A percentile compares a stretch with the other conserved stretches of the same genome.
These are phyloP conservation scores for Mesoligia furuncula DNA, from an alignment of 2,888 invertebrate genomes.

Conservation along the genomic window DNA sequence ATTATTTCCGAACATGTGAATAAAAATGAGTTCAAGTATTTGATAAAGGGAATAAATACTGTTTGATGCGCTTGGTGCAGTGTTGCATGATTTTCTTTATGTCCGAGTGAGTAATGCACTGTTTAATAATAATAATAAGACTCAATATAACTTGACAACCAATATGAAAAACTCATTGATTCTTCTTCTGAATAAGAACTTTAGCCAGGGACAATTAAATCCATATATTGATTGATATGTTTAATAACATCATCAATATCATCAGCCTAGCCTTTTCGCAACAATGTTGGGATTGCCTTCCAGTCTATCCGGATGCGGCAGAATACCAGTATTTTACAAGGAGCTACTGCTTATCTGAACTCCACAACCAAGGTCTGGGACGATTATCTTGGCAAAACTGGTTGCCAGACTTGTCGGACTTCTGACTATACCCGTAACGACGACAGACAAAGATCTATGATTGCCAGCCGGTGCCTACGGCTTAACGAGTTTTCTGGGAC, in stretches of 20 bases:
- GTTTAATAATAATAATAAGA: not conserved
- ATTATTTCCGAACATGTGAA: constrained; percentile 22
- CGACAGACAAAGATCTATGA: not conserved
- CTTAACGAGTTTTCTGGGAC: not conserved
- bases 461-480: not conserved
- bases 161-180: not conserved
- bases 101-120: not conserved
- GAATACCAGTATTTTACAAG: not conserved
- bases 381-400: not conserved
- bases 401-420: not conserved
- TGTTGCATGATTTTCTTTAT: not conserved
- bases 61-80: not conserved
- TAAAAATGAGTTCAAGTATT: constrained; percentile 6
- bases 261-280: not conserved
- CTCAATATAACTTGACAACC: not conserved
- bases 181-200: not conserved
- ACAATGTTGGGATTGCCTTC: no score
- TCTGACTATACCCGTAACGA: not conserved
- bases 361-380: not conserved
- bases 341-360: not conserved
- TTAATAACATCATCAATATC: not conserved
- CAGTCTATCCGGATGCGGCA: not conserved
- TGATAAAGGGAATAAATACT: not conserved
- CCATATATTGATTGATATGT: not conserved
- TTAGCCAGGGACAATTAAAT: not conserved